Percentiles rank a stretch among this genome's conserved stretches.
These are phyloP conservation scores for Perizoma affinitatum DNA, from an alignment of 2,888 invertebrate genomes.

Conservation along the genomic window DNA sequence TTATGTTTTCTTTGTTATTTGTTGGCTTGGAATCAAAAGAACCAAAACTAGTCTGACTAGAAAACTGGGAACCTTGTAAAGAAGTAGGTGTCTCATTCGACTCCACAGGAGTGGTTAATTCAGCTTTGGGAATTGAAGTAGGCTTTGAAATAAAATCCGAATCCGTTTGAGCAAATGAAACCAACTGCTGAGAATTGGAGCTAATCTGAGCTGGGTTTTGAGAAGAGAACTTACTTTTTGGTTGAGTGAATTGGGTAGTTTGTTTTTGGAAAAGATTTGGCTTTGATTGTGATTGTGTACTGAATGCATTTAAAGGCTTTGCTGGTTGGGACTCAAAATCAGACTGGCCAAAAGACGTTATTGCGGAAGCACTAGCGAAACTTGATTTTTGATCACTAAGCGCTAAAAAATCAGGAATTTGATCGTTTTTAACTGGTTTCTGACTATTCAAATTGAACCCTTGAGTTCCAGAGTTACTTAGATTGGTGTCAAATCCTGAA, in stretches of 20 bases:
- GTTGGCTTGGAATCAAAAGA: constrained; percentile 18
- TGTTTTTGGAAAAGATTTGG: constrained; percentile 25
- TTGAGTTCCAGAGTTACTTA: constrained; percentile 1
- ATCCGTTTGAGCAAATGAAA: constrained; percentile 8
- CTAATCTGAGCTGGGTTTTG: constrained; percentile 18
- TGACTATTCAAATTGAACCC: constrained; percentile 3
- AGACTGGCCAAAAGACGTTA: constrained; percentile 19
- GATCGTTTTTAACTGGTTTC: constrained; percentile 6
- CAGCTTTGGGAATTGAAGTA: constrained; percentile 48
- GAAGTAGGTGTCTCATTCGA: constrained; percentile 31
- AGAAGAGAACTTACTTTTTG: constrained; percentile 31
- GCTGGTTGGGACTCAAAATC: constrained; percentile 17
- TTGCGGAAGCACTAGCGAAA: constrained; percentile 23
- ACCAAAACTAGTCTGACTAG: constrained; percentile 24
- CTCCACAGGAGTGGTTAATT: constrained; percentile 60
- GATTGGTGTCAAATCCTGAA: neutral
- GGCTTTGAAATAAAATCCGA: constrained; percentile 13
- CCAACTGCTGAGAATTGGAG: constrained; percentile 14
- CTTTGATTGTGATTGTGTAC: constrained; percentile 21
- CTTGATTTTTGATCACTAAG: constrained; percentile 16
- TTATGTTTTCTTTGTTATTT: constrained; percentile 17
- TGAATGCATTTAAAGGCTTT: constrained; percentile 20
- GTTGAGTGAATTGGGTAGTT: constrained; percentile 19
- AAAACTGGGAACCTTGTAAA: constrained; percentile 24
- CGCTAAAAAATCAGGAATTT: constrained; percentile 11